These are phyloP conservation scores for Telmatherina bonti DNA, from an alignment of 2,797 vertebrate species.

Conservation along the genomic window DNA sequence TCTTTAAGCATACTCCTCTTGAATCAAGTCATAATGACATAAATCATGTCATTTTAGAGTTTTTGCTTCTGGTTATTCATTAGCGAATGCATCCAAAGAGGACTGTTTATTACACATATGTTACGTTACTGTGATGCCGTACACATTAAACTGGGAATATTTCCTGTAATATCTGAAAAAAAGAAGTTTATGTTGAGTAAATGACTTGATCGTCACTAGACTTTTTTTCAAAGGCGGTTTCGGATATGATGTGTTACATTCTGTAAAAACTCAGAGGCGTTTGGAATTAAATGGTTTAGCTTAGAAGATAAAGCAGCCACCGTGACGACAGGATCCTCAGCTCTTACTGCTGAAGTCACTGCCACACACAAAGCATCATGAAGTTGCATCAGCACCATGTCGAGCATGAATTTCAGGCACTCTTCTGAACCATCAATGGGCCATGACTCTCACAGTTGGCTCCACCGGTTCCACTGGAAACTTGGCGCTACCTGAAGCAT, in stretches of 20 bases:
- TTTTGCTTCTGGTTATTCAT: too few species aligned
- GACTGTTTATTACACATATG: too few species aligned
- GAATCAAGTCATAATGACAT: too few species aligned
- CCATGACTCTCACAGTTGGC: slow-evolving; percentile 58
- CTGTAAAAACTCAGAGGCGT: slow-evolving; percentile 6
- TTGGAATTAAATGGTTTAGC: slow-evolving; percentile 30
- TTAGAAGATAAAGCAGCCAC: slow-evolving; percentile 29
- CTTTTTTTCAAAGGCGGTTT: not conserved
- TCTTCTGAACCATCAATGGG: slow-evolving; percentile 51
- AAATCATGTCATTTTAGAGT: too few species aligned
- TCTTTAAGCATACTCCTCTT: too few species aligned
- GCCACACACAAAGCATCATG: slow-evolving; percentile 33
- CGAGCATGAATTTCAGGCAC: slow-evolving; percentile 65
- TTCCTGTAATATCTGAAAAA: too few species aligned
- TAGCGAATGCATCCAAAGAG: too few species aligned
- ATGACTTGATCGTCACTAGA: not conserved
- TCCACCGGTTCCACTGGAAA: slow-evolving; percentile 25
- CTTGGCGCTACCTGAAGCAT: slow-evolving; percentile 49
- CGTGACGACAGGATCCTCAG: slow-evolving; percentile 29
- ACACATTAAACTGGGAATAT: too few species aligned
- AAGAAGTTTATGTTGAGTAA: too few species aligned
- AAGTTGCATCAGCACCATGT: slow-evolving; percentile 65
- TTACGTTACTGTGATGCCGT: too few species aligned
- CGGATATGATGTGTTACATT: not conserved
- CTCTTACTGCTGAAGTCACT: slow-evolving; percentile 27